A percentile compares a stretch with the other conserved stretches of the same genome.
Conservation (phyloP, 1,140 invertebrate species). For the Telenomus remus region DNA sequence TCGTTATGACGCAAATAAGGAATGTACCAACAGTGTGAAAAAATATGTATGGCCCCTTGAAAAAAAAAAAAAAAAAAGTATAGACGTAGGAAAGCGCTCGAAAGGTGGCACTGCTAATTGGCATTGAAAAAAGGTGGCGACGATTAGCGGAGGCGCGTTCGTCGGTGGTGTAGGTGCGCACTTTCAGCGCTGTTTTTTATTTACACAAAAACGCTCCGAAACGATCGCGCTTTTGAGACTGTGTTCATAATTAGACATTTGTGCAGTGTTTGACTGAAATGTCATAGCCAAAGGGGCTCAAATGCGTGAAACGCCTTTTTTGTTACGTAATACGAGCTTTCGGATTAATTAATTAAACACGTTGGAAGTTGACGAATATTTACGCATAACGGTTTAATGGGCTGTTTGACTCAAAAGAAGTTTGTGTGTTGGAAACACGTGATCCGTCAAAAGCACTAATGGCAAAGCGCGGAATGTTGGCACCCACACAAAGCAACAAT, state of each 20-base stretch:
- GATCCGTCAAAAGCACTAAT: constrained; percentile 51
- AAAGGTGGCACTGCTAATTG: constrained; percentile 67
- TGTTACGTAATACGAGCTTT: constrained; percentile 50
- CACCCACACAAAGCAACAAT: constrained; percentile 45
- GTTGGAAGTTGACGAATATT: constrained; percentile 49
- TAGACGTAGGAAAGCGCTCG: constrained; percentile 30
- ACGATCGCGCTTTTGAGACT: constrained; percentile 19
- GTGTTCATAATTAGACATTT: constrained; percentile 35
- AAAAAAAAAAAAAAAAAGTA: too few relatives aligned
- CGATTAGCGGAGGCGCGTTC: constrained; percentile 61
- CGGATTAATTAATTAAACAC: constrained; percentile 66
- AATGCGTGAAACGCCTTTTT: constrained; percentile 56
- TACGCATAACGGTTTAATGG: constrained; percentile 44
- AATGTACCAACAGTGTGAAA: constrained; percentile 44
- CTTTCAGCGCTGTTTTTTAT: constrained; percentile 8
- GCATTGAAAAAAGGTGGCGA: constrained; percentile 73
- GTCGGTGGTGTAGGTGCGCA: constrained; percentile 24
- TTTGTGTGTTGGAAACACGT: constrained; percentile 46
- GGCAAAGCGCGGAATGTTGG: constrained; percentile 44
- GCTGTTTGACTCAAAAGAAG: constrained; percentile 49
- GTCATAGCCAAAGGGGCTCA: constrained; percentile 43
- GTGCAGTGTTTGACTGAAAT: constrained; percentile 6
- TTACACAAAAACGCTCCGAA: constrained; percentile 23
- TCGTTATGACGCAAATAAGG: constrained; percentile 32
- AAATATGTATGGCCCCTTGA: constrained; percentile 32